Conservation (phyloP, 2,113 vertebrate species). For the Pithys albifrons region DNA sequence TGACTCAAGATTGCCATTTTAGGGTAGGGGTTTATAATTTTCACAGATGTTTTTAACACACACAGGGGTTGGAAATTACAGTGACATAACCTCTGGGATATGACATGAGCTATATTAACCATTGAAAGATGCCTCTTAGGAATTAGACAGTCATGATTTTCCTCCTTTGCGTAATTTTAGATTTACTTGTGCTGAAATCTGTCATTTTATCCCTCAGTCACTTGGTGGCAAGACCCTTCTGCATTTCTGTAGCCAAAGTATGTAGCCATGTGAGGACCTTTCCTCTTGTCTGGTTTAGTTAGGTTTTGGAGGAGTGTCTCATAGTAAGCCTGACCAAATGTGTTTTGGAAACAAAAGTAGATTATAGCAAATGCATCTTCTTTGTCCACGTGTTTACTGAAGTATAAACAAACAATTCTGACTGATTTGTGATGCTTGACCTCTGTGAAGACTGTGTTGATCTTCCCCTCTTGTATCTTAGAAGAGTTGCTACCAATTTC, state of each 20-base stretch:
- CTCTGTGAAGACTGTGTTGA: background rate
- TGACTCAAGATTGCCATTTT: background rate
- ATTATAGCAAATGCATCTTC: background rate
- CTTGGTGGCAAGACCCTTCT: background rate
- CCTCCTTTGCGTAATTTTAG: background rate
- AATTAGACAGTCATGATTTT: background rate
- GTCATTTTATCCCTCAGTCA: background rate
- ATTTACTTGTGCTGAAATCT: background rate
- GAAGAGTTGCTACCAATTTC: background rate
- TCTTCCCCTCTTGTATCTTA: background rate
- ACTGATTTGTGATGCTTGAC: background rate
- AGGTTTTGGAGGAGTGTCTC: background rate
- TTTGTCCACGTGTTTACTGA: background rate
- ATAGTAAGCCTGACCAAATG: background rate
- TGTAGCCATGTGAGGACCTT: background rate
- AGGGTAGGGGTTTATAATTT: background rate
- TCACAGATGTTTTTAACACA: background rate
- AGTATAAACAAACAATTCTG: background rate
- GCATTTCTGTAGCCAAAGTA: background rate
- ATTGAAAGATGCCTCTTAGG: background rate
- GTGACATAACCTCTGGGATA: constrained; percentile 20
- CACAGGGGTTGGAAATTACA: background rate
- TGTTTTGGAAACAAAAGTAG: background rate
- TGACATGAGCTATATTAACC: background rate
- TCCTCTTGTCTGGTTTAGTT: background rate